phyloP scores from a whole-genome alignment of 1,140 invertebrate species.

The Grapholita molesta region DNA sequence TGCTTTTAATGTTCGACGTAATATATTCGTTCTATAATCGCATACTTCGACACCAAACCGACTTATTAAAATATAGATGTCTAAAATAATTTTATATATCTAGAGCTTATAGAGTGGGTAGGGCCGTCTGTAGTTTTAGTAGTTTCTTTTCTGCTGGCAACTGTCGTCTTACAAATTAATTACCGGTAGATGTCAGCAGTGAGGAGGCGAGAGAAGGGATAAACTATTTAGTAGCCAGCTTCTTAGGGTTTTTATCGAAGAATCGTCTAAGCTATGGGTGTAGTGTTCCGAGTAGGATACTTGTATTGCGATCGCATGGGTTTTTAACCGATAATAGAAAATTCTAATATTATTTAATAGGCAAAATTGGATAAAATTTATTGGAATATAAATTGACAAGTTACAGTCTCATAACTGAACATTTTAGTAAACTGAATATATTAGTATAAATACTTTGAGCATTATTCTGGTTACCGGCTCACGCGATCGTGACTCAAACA shows the following conservation, averaged over 20 bases:
- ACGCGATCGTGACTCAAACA: neutral
- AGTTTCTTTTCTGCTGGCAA: constrained; percentile 27
- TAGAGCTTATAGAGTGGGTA: constrained; percentile 75
- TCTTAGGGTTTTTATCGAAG: constrained; percentile 63
- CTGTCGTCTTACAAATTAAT: neutral
- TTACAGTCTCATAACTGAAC: neutral
- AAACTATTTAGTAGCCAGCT: constrained; percentile 57
- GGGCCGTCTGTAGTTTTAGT: constrained; percentile 51
- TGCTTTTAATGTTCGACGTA: constrained; percentile 19
- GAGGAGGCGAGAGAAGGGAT: constrained; percentile 35
- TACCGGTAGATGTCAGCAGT: neutral
- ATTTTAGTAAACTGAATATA: neutral
- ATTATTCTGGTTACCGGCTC: neutral
- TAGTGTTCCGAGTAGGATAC: constrained; percentile 55
- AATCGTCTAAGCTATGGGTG: constrained; percentile 64
- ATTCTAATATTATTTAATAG: neutral
- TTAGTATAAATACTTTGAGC: neutral
- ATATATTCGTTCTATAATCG: constrained; percentile 34
- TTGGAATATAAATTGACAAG: neutral
- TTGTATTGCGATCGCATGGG: constrained; percentile 23
- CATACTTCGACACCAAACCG: constrained; percentile 63
- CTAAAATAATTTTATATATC: constrained; percentile 71
- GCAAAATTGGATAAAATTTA: neutral
- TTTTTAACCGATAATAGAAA: neutral
- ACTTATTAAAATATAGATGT: constrained; percentile 61